Conservation (phyloP, 2,888 invertebrate genomes). For the Clivina fossor region DNA sequence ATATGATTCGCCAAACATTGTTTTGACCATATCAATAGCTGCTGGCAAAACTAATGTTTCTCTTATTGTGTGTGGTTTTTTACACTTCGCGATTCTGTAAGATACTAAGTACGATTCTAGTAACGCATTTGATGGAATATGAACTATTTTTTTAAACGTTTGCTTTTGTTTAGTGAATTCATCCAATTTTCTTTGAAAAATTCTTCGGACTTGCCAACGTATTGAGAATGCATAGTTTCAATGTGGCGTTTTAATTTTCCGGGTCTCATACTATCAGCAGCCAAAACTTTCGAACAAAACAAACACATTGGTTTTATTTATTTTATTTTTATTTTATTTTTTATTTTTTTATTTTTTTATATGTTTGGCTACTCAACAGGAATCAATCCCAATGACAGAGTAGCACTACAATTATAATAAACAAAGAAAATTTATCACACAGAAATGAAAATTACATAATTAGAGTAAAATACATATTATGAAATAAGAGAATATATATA, state of each 20-base stretch:
- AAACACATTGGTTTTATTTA: constrained; percentile 40
- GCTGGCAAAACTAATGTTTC: constrained; percentile 35
- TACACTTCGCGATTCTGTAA: constrained; percentile 34
- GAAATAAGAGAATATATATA: no score
- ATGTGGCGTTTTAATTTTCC: constrained; percentile 35
- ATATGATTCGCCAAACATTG: constrained; percentile 36
- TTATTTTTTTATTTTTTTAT: no score
- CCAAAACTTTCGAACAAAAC: constrained; percentile 38
- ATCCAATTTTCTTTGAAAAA: constrained; percentile 35
- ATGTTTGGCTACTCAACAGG: no score
- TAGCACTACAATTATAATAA: no score
- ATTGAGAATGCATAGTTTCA: constrained; percentile 32
- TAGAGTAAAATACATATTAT: no score
- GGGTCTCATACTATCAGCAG: constrained; percentile 36
- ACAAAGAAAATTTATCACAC: no score
- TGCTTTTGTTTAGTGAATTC: constrained; percentile 32
- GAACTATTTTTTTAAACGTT: constrained; percentile 31
- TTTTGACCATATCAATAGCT: constrained; percentile 37
- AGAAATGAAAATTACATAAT: no score
- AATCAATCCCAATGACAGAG: no score
- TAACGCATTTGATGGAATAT: constrained; percentile 29
- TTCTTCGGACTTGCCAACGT: constrained; percentile 33
- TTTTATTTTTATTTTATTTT: no score
- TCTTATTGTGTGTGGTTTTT: constrained; percentile 33
- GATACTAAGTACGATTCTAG: constrained; percentile 34